A percentile compares a stretch with the other conserved stretches of the same genome.
phyloP scores from a whole-genome alignment of 2,113 vertebrate species.

The Ptychochromis oligacanthus region DNA sequence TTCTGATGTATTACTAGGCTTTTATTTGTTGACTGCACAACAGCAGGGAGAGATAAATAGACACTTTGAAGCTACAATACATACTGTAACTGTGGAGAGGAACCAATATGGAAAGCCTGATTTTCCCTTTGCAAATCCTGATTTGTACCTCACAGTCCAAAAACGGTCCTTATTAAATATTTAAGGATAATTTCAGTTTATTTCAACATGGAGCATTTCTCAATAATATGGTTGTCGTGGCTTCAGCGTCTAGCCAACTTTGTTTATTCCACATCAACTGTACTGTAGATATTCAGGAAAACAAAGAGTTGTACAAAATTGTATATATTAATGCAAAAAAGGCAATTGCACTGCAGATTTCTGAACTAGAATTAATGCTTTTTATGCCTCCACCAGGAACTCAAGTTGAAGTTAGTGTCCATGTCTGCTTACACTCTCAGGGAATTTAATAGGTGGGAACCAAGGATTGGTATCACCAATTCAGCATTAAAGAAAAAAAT shows the following conservation, averaged over 20 bases:
- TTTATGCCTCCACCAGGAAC: background rate
- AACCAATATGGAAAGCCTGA: background rate
- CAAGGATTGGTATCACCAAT: background rate
- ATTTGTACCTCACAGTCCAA: background rate
- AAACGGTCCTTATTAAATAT: background rate
- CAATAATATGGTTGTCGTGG: background rate
- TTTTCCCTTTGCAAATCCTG: background rate
- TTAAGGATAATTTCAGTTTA: background rate
- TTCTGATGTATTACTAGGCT: constrained; percentile 1
- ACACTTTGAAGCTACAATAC: background rate
- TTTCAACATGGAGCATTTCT: background rate
- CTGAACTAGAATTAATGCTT: background rate
- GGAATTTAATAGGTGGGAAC: background rate
- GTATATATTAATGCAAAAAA: background rate
- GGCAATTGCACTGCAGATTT: background rate
- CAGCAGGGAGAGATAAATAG: constrained; percentile 7
- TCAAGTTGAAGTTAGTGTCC: background rate
- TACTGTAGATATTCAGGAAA: background rate
- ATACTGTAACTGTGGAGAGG: constrained; percentile 5
- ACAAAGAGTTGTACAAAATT: background rate
- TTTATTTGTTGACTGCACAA: constrained; percentile 13
- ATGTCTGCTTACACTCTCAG: background rate
- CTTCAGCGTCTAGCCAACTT: too few relatives aligned
- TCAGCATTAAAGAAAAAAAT: background rate
- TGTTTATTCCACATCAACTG: too few relatives aligned